A percentile compares a stretch with the other conserved stretches of the same genome.
These are phyloP conservation scores for Marmota monax DNA, from an alignment of 2,113 vertebrate species.

Conservation along the genomic window DNA sequence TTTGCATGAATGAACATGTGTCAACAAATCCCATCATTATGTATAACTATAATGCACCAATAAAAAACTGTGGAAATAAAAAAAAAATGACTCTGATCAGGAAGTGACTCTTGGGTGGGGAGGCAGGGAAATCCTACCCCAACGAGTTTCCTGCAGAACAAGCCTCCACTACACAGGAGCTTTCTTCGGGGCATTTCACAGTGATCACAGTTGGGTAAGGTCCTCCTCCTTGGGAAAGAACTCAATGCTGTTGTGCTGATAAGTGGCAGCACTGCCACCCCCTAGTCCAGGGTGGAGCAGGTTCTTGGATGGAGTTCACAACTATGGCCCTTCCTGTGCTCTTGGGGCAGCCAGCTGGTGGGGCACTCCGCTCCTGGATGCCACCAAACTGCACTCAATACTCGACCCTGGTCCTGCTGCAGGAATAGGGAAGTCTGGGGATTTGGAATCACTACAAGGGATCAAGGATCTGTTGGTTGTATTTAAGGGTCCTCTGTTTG, in stretches of 20 bases:
- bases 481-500: background rate
- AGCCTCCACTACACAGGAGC: slow-evolving; percentile 89
- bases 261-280: slow-evolving; percentile 89
- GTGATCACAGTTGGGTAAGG: slow-evolving; percentile 91
- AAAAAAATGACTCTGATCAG: slow-evolving; percentile 84
- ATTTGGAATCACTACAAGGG: background rate
- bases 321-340: background rate
- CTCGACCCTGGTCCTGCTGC: background rate
- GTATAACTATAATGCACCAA: too few species aligned
- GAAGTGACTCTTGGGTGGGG: slow-evolving; percentile 92
- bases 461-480: background rate
- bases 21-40: too few species aligned
- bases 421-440: background rate
- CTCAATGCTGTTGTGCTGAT: slow-evolving; percentile 92
- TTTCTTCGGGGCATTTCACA: slow-evolving; percentile 91
- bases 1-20: too few species aligned
- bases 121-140: slow-evolving; percentile 92
- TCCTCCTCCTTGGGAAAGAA: slow-evolving; percentile 92
- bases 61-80: too few species aligned
- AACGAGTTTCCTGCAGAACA: slow-evolving; percentile 92
- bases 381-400: too few species aligned
- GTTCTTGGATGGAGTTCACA: slow-evolving; percentile 93
- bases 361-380: background rate
- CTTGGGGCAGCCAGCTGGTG: background rate
- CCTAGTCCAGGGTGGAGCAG: slow-evolving; percentile 87